phyloP scores from a whole-genome alignment of 2,888 invertebrate species.

The Calephelis perditalis region DNA sequence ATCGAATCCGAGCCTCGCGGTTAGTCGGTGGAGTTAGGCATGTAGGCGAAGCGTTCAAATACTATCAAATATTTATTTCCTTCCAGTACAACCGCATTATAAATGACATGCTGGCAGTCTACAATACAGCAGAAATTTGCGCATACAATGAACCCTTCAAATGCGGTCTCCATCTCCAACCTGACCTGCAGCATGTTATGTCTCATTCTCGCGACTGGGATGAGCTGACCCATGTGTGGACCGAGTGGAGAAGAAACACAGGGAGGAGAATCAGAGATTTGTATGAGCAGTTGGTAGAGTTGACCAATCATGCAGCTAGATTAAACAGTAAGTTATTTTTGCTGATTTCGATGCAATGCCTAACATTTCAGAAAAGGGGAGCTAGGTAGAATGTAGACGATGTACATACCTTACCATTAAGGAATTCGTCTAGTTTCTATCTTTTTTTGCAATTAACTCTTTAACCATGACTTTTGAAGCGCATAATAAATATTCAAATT shows the following conservation, averaged over 20 bases:
- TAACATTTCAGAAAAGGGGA: no score
- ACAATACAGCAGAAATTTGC: conserved; percentile 91
- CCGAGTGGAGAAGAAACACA: conserved; percentile 92
- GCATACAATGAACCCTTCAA: conserved; percentile 90
- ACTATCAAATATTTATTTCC: no score
- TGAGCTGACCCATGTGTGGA: conserved; percentile 92
- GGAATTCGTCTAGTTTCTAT: no score
- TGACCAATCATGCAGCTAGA: conserved; percentile 89
- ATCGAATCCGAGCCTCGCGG: no score
- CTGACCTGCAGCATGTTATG: conserved; percentile 87
- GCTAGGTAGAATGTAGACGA: no score
- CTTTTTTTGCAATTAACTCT: no score
- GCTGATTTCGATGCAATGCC: no score
- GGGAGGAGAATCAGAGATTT: conserved; percentile 87
- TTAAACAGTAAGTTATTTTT: conserved; percentile 83
- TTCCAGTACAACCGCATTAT: conserved; percentile 90
- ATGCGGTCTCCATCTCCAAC: conserved; percentile 89
- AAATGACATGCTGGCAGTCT: conserved; percentile 92
- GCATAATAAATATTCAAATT: no score
- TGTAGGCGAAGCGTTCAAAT: no score
- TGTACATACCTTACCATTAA: no score
- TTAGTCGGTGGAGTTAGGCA: no score
- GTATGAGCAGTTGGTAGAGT: conserved; percentile 87
- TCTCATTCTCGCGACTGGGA: conserved; percentile 89
- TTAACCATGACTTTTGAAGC: no score